Evolutionary conservation across 2,113 vertebrate species (phyloP).

Genomic region (Hucho hucho): DNA sequence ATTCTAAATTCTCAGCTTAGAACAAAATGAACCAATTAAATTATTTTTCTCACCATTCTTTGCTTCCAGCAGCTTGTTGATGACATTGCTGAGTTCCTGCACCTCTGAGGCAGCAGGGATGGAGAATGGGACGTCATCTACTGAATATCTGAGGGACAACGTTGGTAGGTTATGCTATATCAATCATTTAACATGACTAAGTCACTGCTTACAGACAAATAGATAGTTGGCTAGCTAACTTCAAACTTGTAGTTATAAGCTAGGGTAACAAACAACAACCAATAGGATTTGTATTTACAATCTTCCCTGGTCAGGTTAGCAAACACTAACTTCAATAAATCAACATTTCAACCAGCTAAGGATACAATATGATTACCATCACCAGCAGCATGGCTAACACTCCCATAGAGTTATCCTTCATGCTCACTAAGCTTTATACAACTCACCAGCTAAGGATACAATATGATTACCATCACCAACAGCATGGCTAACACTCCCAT

Average conservation of each 20-base stretch:
- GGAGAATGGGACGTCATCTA: conserved; percentile 94
- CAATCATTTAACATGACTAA: background rate
- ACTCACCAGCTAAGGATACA: no score
- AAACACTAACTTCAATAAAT: no score
- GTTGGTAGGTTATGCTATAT: background rate
- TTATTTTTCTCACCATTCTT: conserved; percentile 81
- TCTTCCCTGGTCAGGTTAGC: background rate
- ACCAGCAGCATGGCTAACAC: background rate
- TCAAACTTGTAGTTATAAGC: background rate
- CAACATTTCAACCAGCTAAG: no score
- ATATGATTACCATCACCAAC: background rate
- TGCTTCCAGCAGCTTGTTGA: conserved; percentile 89
- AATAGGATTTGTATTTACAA: background rate
- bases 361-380: no score
- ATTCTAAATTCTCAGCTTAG: no score
- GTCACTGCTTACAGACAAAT: background rate
- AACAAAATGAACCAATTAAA: no score
- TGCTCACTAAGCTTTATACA: no score
- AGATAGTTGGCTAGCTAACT: background rate
- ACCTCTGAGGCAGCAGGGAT: conserved; percentile 86
- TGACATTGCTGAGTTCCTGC: conserved; percentile 87
- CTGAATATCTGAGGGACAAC: conserved; percentile 73
- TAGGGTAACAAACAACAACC: background rate
- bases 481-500: background rate
- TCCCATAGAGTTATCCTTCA: background rate